These are phyloP conservation scores for Oxyteleia sp. DNA, from an alignment of 2,888 invertebrate species.

Conservation along the genomic window DNA sequence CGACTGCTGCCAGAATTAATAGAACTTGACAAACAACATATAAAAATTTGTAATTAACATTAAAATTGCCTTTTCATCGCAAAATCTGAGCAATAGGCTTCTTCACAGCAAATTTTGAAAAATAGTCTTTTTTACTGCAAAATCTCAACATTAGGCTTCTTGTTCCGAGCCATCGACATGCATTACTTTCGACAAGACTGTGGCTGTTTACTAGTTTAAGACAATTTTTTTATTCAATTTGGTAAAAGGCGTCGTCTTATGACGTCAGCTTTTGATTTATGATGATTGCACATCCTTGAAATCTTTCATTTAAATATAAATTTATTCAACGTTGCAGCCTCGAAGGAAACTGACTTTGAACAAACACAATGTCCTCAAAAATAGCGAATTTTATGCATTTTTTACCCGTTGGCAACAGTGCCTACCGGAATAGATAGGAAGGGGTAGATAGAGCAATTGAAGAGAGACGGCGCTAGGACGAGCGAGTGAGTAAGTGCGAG, in stretches of 20 bases:
- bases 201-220: not conserved
- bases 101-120: too few species aligned
- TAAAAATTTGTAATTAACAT: too few species aligned
- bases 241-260: not conserved
- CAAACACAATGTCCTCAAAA: conserved; percentile 38
- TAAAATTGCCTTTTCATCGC: too few species aligned
- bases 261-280: conserved; percentile 17
- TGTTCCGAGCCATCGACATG: too few species aligned
- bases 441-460: conserved; percentile 65
- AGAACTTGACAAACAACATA: too few species aligned
- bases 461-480: conserved; percentile 73
- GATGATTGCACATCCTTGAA: conserved; percentile 4
- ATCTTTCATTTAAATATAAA: conserved; percentile 31
- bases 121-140: too few species aligned
- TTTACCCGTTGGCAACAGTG: conserved; percentile 62
- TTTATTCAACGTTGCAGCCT: not conserved
- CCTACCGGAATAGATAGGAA: conserved; percentile 55
- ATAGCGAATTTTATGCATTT: conserved; percentile 54
- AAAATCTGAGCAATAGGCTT: too few species aligned
- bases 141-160: too few species aligned
- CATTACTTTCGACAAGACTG: too few species aligned
- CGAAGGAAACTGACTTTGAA: conserved; percentile 39
- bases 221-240: conserved; percentile 1
- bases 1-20: too few species aligned
- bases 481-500: conserved; percentile 84